phyloP scores from a whole-genome alignment of 2,797 vertebrate genomes.

The Onychomys leucogaster region DNA sequence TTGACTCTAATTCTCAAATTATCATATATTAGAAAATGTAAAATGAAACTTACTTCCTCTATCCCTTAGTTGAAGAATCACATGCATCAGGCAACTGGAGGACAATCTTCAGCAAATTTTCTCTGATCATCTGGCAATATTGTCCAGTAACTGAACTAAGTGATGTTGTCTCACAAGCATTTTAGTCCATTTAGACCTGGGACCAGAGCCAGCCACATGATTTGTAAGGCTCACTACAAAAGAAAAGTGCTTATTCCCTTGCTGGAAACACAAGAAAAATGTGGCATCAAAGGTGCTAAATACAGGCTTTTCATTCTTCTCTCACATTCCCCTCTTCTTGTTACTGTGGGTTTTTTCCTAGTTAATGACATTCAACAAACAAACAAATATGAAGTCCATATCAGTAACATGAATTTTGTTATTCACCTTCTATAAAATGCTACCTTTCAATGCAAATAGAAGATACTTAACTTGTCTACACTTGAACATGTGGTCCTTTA shows the following conservation, averaged over 20 bases:
- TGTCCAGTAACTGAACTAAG: not conserved
- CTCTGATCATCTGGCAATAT: not conserved
- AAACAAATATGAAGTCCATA: conserved; percentile 17
- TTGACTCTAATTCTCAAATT: not conserved
- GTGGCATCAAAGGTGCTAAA: not conserved
- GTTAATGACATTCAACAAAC: conserved; percentile 22
- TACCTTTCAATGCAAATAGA: not conserved
- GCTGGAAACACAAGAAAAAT: not conserved
- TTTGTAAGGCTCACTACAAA: not conserved
- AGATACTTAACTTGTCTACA: not conserved
- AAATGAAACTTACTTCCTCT: not conserved
- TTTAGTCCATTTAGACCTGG: not conserved
- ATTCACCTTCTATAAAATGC: not conserved
- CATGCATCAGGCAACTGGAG: not conserved
- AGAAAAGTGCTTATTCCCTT: not conserved
- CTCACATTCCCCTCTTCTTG: not conserved
- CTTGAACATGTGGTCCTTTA: not conserved
- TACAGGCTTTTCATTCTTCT: not conserved
- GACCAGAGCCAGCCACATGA: not conserved
- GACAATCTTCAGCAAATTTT: not conserved
- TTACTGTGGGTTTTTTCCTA: not conserved
- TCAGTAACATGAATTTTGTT: not conserved
- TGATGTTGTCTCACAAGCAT: not conserved
- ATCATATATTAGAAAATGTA: not conserved
- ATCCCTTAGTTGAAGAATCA: not conserved